These are phyloP conservation scores for Hylaeus anthracinus DNA, from an alignment of 1,140 invertebrate genomes.

Conservation along the genomic window DNA sequence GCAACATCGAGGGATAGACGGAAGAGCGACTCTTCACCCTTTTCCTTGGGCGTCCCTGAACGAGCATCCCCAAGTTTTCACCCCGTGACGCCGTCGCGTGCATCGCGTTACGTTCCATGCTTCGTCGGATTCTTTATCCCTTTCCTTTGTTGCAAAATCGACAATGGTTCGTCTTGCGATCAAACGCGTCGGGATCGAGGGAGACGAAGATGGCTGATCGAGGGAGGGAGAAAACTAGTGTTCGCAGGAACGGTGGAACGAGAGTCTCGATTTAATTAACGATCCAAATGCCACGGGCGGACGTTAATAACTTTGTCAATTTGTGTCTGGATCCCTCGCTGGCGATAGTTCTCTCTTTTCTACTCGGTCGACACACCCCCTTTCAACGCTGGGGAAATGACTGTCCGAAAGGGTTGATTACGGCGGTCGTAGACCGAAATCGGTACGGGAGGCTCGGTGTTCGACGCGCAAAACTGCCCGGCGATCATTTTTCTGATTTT, in stretches of 20 bases:
- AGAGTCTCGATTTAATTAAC: conserved; percentile 62
- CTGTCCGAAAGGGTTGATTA: conserved; percentile 31
- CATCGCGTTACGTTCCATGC: not conserved
- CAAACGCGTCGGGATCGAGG: not conserved
- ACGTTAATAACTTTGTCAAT: conserved; percentile 64
- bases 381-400: not conserved
- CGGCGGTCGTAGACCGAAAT: conserved; percentile 22
- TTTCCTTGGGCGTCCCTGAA: not conserved
- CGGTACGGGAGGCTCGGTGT: not conserved
- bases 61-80: not conserved
- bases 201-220: not conserved
- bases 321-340: conserved; percentile 8
- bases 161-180: conserved; percentile 12
- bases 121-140: not conserved
- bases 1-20: not conserved
- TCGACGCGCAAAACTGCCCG: not conserved
- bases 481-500: conserved; percentile 40
- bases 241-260: not conserved
- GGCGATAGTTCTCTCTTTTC: not conserved
- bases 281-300: conserved; percentile 13
- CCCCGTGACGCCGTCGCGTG: not conserved
- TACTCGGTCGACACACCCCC: not conserved
- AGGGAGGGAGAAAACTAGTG: too few relatives aligned
- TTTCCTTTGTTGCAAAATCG: not conserved
- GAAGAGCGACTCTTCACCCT: not conserved